Evolutionary conservation across 1,140 invertebrate genomes (phyloP), one percentile per base, ranked within the genome.

Genomic region (Sminthurinus signatus): DNA sequence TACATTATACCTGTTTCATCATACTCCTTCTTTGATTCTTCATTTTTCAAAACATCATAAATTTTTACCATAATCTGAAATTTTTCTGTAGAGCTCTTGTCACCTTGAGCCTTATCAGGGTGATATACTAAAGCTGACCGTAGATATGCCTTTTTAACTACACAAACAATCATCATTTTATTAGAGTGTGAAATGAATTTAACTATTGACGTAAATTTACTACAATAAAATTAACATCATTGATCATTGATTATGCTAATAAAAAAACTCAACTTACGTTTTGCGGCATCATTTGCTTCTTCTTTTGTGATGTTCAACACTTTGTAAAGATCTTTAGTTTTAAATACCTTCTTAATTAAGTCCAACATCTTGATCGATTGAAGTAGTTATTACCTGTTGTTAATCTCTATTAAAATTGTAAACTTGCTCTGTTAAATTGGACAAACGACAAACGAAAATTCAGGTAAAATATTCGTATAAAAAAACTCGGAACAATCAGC

Each of bases 1-100:
- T n/a, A n/a, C n/a, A n/a, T n/a, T n/a, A n/a, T 48, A 19, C 54
- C 54, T 39, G 54, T 56, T 19, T 56, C 8, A 39, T 56, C 54
- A 42, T 56, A 56, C 5, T 10, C n/a, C 19, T 56, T 56, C 27
- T 42, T 56, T 19, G 31, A 8, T 2, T 56, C 54, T n/a, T 56
- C 32, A 56, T 56, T 31, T 39, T 56, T 36, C 19, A 56, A 28
- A 12, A 56, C 4, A 5, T 56, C 54, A 42, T 39, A 42, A 4
- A 56, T 56, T 21, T 19, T 8, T 10, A 3, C 2, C n/a, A 56
- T 10, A 5, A 56, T 8, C 32, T 56, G 54, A 42, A 56, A 56
- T 27, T 56, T 56, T 21, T 56, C 19, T n/a, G 54, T 56, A 21
- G 54, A 12, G 12, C 17, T 19, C 29, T 36, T 27, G 25, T 56